Evolutionary conservation across 2,888 invertebrate genomes (phyloP), one percentile per base, ranked within the genome.

Genomic region (Papilio protenor): DNA sequence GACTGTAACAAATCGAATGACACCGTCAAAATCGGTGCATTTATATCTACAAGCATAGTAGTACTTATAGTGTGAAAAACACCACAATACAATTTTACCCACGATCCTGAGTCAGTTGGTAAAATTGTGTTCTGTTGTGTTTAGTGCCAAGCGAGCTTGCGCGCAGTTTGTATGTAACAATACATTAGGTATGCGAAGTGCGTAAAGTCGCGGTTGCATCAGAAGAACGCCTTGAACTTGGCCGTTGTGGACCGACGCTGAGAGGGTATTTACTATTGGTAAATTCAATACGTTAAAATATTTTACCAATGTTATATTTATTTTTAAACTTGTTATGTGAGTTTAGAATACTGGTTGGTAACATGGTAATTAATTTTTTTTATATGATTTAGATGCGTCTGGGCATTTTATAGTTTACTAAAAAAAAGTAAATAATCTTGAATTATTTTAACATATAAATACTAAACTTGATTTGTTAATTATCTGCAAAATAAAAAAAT

Each of bases 161-260:
- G 27, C 27, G 14, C 14, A 59, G 23, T 59, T 27, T 59, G 27
- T 12, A 27, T 14, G 33, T 33, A 14, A 3, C 14, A 23, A 12
- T 12, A 45, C 16, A 33, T 66, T 21, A 21, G 33, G 66, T 66
- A 66, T 66, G 66, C 66, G 45, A 33, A n/a, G n/a, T 45, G 66
- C 45, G 66, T 66, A 45, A n/a, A 16, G 66, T 66, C 18, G 33
- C 16, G 45, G 66, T 45, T 69, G 45, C 66, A 69, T 66, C 64
- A 66, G 33, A 66, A 33, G 33, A 23, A 11, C 18, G 21, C 66
- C 66, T 69, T 69, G 66, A 69, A 69, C 66, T 69, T 69, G 66
- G 45, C 66, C 66, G 66, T 12, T 69, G 40, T 4, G 5, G n/a
- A 10, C 40, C n/a, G 45, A 45, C 45, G 8, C 11, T 45, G 0